Base-by-base conservation (phyloP, 2,113 vertebrate species). In the Burhinus bistriatus region DNA sequence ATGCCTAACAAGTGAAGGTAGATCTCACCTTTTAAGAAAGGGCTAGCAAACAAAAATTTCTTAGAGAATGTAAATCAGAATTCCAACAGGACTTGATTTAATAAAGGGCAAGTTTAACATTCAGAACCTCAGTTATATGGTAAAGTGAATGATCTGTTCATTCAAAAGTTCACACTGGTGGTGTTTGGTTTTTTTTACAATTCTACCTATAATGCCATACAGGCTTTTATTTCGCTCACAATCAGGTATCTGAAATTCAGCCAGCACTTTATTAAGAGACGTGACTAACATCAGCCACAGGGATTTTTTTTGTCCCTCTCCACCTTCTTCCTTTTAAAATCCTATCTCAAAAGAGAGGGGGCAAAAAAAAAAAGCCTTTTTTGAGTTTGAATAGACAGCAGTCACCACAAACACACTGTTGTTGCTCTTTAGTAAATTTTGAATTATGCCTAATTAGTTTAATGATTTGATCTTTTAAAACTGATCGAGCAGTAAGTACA, bases 371-470 rank as follows among this genome's bases (percentile, higher is more conserved):
- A 19, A 20, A 25, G 11, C 1, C 10, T 76, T 58, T 71, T 86
- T 32, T 61, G 36, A 80, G 40, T 77, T 70, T 89, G 51, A 75
- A 90, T 38, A 88, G n/a, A 62, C 26, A 77, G 16, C 34, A 92
- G 42, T 73, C 71, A 80, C 70, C 49, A 83, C 25, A 51, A 62
- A 75, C 34, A 68, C 64, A 61, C 42, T 34, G 62, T 16, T 79
- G 64, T 13, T 81, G 44, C 65, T 90, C 34, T 14, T 45, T 44
- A 73, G 61, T 40, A 59, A 65, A 77, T 95, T 95, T 57, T 89
- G 38, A 97, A 95, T 84, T 87, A 92, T 27, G 20, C 83, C 58
- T 70, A 90, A 91, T 97, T 96, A 95, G 71, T 93, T 93, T 90
- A 95, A 95, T 4, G 17, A 89, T 51, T 92, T 81, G 13, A 26